Evolutionary conservation across 2,113 vertebrate species (phyloP).

Genomic region (Steatornis caripensis): DNA sequence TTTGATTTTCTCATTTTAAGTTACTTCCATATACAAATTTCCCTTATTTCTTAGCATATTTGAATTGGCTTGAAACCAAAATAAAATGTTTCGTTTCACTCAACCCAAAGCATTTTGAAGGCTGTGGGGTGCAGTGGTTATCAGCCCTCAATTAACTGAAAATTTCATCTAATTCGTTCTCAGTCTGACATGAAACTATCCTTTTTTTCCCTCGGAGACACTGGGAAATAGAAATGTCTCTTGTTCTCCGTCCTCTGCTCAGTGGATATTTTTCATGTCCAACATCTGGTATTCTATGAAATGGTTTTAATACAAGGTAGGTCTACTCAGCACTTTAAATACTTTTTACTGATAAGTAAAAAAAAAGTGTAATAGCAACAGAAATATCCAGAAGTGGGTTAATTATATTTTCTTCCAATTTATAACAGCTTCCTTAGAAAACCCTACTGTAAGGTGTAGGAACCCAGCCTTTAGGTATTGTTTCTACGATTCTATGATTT

Average conservation of each 20-base stretch:
- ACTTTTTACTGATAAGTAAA: neutral
- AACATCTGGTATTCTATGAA: neutral
- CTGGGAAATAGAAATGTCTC: neutral
- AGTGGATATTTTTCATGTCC: neutral
- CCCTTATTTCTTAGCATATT: slow-evolving; percentile 21
- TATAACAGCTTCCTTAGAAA: neutral
- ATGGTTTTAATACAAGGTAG: neutral
- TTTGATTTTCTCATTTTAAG: slow-evolving; percentile 55
- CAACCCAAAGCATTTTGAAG: neutral
- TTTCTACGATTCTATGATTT: too few species aligned
- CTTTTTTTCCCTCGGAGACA: neutral
- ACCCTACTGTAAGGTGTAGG: neutral
- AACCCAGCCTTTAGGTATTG: neutral
- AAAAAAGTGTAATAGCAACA: neutral
- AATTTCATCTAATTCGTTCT: slow-evolving; percentile 4
- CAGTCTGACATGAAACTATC: neutral
- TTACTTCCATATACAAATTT: slow-evolving; percentile 36
- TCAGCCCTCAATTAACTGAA: slow-evolving; percentile 22
- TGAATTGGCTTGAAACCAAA: slow-evolving; percentile 48
- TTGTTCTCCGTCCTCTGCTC: neutral
- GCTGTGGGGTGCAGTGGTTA: neutral
- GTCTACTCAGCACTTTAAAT: neutral
- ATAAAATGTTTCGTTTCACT: slow-evolving; percentile 30
- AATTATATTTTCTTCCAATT: neutral
- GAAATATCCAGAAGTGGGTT: neutral